phyloP scores from a whole-genome alignment of 2,888 invertebrate genomes.

The Boloria euphrosyne region DNA sequence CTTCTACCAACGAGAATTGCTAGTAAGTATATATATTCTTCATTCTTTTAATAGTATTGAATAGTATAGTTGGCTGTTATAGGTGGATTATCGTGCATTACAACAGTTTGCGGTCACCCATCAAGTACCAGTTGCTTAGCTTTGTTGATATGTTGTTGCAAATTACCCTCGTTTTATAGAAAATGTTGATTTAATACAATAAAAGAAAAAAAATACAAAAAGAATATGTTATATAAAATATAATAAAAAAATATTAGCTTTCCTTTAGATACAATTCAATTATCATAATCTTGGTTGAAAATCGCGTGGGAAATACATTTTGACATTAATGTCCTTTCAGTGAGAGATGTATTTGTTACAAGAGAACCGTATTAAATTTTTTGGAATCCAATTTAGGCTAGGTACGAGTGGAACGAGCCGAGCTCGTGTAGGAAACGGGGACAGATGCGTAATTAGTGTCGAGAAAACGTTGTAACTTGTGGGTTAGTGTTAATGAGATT shows the following conservation, averaged over 20 bases:
- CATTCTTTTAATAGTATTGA: no score
- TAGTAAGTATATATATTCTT: no score
- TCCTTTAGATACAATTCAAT: slow-evolving; percentile 11
- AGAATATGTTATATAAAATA: slow-evolving; percentile 11
- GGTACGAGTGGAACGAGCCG: slow-evolving; percentile 1
- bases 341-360: slow-evolving; percentile 14
- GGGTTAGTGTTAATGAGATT: neutral
- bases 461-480: slow-evolving; percentile 11
- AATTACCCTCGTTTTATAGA: no score
- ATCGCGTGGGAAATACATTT: slow-evolving; percentile 20
- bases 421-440: neutral
- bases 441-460: slow-evolving; percentile 19
- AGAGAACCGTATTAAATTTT: slow-evolving; percentile 19
- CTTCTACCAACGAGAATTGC: no score
- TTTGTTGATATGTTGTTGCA: no score
- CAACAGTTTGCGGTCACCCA: no score
- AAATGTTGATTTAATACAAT: neutral
- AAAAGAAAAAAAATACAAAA: neutral
- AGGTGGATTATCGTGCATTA: no score
- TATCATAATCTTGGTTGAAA: slow-evolving; percentile 16
- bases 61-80: no score
- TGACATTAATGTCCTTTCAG: slow-evolving; percentile 12
- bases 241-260: neutral
- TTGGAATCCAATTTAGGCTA: slow-evolving; percentile 21
- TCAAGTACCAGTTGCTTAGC: no score